Evolutionary conservation across 2,888 invertebrate genomes (phyloP).

Genomic region (Nematopogon swammerdamellus): DNA sequence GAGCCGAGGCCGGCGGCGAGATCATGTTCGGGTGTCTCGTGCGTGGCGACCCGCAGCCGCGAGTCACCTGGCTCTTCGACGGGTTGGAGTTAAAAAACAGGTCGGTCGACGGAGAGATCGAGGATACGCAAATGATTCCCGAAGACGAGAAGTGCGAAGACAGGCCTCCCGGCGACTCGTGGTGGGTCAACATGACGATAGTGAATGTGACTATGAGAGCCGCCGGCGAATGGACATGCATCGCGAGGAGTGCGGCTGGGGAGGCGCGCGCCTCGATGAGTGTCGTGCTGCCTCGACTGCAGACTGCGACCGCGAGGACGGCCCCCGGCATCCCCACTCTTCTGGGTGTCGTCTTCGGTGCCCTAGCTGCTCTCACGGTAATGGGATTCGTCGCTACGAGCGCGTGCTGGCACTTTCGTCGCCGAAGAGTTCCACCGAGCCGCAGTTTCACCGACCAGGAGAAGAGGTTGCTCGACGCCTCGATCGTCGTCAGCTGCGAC

Average conservation of each 20-base stretch:
- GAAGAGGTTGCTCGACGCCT: conserved; percentile 79
- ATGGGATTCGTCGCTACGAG: conserved; percentile 58
- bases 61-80: conserved; percentile 79
- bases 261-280: conserved; percentile 61
- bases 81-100: conserved; percentile 53
- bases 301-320: conserved; percentile 76
- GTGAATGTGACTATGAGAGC: conserved; percentile 79
- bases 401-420: conserved; percentile 63
- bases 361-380: conserved; percentile 66
- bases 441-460: conserved; percentile 84
- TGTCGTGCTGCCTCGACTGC: conserved; percentile 48
- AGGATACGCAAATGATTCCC: conserved; percentile 38
- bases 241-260: conserved; percentile 67
- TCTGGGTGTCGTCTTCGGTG: conserved; percentile 70
- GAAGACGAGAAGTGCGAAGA: conserved; percentile 40
- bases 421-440: conserved; percentile 64
- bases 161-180: conserved; percentile 45
- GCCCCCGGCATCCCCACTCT: conserved; percentile 71
- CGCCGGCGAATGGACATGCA: conserved; percentile 83
- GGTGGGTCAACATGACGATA: conserved; percentile 81
- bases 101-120: conserved; percentile 45
- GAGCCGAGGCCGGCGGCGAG: conserved; percentile 80
- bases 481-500: conserved; percentile 61
- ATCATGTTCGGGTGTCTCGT: conserved; percentile 79
- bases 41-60: conserved; percentile 80